Base-by-base conservation (phyloP, 2,113 vertebrate species). In the Gymnocephalus cernua region DNA sequence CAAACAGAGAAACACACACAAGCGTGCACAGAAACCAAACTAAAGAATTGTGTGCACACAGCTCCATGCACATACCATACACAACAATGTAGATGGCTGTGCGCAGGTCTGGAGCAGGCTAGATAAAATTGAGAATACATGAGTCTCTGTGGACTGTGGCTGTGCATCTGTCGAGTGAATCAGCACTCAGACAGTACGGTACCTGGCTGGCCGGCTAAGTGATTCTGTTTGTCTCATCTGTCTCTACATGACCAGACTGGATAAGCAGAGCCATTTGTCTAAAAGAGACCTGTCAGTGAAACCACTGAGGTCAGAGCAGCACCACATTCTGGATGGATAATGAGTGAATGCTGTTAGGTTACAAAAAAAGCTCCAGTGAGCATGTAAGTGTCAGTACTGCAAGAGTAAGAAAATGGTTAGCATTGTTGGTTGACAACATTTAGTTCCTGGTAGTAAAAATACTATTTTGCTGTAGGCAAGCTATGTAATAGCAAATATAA, bases 171-270 rank as follows among this genome's bases (percentile, higher is more conserved):
- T 90, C 71, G 47, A 80, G 69, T 83, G 88, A 88, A 88, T 90
- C 90, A 90, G 87, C 50, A 65, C 79, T 84, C 74, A 73, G 62
- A 67, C 61, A 61, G 75, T 84, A 80, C 80, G 82, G 72, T 76
- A 87, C 80, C 88, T 83, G 85, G 77, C 78, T 58, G 53, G 81
- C 83, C 54, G 64, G 82, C 67, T 87, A 64, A 90, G 82, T 71
- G 79, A 74, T 90, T 90, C 82, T 90, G 89, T 91, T 87, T 79
- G 88, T 85, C 84, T 91, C 88, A 91, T 92, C 82, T 83, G 86
- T 82, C 66, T 82, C 81, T 84, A 68, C 85, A 87, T 84, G 89
- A 86, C 61, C 86, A 59, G 84, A 85, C 85, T 87, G 83, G 51
- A 78, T 83, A 88, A 90, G 86, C 79, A 80, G 59, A 80, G 41